Base-by-base conservation (phyloP, 2,888 invertebrate species). In the Vandiemenella viatica region DNA sequence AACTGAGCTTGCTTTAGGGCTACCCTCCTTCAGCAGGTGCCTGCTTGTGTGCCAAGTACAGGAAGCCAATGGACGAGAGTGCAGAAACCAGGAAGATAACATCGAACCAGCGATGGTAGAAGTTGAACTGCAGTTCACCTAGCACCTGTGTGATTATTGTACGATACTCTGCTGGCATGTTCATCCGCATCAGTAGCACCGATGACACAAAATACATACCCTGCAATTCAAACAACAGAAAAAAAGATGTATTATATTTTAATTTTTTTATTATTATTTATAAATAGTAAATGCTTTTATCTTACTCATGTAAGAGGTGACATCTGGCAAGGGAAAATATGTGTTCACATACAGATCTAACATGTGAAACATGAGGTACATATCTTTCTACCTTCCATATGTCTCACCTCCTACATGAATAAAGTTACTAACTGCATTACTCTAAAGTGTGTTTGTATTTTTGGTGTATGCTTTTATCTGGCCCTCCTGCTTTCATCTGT, bases 171-270 rank as follows among this genome's bases (percentile, higher is more conserved):
- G 87, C 79, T 0, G 98, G 98, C 92, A 98, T 95, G 65, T 98
- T 98, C 98, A 98, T 98, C 22, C 98, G 73, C 83, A 98, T 92
- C 37, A 98, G 69, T 0, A 98, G 74, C 0, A 98, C 97, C 0
- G 92, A 95, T 0, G 96, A 96, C 47, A 97, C 91, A 69, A 98
- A 98, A 65, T 98, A 98, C 97, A 98, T 98, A 37, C 97, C 97
- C 80, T 80, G 63, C 44, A 70, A 66, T 53, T 58, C 56, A 53
- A 56, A n/a, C n/a, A n/a, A n/a, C n/a, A n/a, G n/a, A n/a, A n/a
- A n/a, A n/a, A n/a, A n/a, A n/a, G n/a, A n/a, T n/a, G n/a, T n/a
- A 13, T 37, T 13, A 16, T 10, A 15, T 40, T 40, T 10, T 40
- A 3, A n/a, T 15, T 2, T 40, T 15, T 15, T 40, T 15, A 3